These are phyloP conservation scores for Mercenaria mercenaria DNA, from an alignment of 1,140 invertebrate genomes.

Conservation along the genomic window DNA sequence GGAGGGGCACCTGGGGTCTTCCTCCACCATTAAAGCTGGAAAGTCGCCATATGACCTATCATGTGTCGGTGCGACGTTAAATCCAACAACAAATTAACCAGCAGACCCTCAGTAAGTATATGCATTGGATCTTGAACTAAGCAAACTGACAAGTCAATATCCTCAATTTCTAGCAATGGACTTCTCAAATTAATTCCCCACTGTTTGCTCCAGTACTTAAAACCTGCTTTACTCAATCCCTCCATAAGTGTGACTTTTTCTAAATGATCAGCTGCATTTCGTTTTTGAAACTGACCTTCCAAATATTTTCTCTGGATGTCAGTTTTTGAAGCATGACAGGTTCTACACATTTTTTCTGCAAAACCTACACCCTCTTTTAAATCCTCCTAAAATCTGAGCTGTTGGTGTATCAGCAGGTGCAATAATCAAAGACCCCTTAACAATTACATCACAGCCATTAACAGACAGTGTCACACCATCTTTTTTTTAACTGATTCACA, in stretches of 20 bases:
- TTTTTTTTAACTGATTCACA: neutral
- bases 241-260: neutral
- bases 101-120: neutral
- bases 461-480: neutral
- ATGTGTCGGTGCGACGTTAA: too few relatives aligned
- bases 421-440: neutral
- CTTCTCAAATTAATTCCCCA: conserved; percentile 48
- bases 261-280: neutral
- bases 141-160: neutral
- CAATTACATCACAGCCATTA: neutral
- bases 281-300: neutral
- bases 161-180: neutral
- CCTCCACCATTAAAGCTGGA: too few relatives aligned
- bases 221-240: neutral
- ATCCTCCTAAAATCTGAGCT: neutral
- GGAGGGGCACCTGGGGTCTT: too few relatives aligned
- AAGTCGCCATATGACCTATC: too few relatives aligned
- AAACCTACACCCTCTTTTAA: neutral
- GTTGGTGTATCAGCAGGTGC: neutral
- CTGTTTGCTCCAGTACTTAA: conserved; percentile 9
- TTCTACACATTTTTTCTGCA: neutral
- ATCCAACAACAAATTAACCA: too few relatives aligned
- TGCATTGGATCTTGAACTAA: neutral
- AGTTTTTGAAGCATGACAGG: neutral
- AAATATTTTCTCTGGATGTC: neutral